Conservation (phyloP, 2,797 vertebrate species). For the Avahi laniger region DNA sequence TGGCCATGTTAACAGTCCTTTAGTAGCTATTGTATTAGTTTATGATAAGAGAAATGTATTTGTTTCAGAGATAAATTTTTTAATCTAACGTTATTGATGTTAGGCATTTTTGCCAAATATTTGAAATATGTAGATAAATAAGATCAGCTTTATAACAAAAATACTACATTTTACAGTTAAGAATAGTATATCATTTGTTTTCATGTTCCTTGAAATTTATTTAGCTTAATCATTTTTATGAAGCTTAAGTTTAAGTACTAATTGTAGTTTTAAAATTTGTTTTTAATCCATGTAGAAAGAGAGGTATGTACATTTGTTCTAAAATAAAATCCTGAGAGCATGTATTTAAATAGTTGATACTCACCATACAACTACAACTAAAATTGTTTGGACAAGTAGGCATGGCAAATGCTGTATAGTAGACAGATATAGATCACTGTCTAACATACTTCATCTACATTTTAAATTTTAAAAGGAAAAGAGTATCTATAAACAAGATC, state of each 20-base stretch:
- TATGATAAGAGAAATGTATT: constrained; percentile 37
- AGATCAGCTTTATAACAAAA: constrained; percentile 43
- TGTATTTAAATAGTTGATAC: constrained; percentile 77
- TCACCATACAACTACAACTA: constrained; percentile 71
- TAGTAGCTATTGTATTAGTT: constrained; percentile 28
- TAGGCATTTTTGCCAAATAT: constrained; percentile 31
- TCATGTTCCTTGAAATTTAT: constrained; percentile 44
- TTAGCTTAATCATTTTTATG: constrained; percentile 43
- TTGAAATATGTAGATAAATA: constrained; percentile 32
- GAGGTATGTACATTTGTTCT: not conserved
- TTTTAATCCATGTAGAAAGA: constrained; percentile 53
- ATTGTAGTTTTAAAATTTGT: constrained; percentile 38
- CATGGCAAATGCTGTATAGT: constrained; percentile 57
- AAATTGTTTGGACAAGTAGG: constrained; percentile 65
- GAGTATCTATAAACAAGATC: constrained; percentile 81
- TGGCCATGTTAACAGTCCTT: not conserved
- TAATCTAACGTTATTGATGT: constrained; percentile 6
- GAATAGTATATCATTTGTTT: constrained; percentile 25
- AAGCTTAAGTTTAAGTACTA: constrained; percentile 55
- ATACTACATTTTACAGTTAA: not conserved
- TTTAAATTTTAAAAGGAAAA: constrained; percentile 82
- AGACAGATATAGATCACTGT: constrained; percentile 77
- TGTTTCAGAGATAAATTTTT: constrained; percentile 47
- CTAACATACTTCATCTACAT: constrained; percentile 82
- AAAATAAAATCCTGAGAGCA: constrained; percentile 46